Evolutionary conservation across 1,140 invertebrate species (phyloP).

Genomic region (Caenorhabditis elegans): WBcel235 BX284603.4:9151501-9152000

Average conservation of each 20-base stretch:
- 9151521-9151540: conserved; percentile 76
- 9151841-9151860: neutral
- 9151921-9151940: neutral
- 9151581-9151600: conserved; percentile 87
- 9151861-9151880: neutral
- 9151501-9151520: neutral
- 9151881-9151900: neutral
- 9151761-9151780: too few relatives aligned
- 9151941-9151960: conserved; percentile 6
- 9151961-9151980: neutral
- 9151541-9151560: conserved; percentile 92
- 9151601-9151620: conserved; percentile 92
- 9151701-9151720: too few relatives aligned
- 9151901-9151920: conserved; percentile 31
- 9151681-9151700: too few relatives aligned
- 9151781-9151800: too few relatives aligned
- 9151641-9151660: conserved; percentile 96
- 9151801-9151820: neutral
- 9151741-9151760: too few relatives aligned
- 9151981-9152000: neutral
- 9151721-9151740: too few relatives aligned
- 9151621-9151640: conserved; percentile 99
- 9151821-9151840: neutral
- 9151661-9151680: conserved; percentile 81
- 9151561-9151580: conserved; percentile 98